Conservation (phyloP, 2,888 invertebrate species). For the Leptinotarsa tumamoca region DNA sequence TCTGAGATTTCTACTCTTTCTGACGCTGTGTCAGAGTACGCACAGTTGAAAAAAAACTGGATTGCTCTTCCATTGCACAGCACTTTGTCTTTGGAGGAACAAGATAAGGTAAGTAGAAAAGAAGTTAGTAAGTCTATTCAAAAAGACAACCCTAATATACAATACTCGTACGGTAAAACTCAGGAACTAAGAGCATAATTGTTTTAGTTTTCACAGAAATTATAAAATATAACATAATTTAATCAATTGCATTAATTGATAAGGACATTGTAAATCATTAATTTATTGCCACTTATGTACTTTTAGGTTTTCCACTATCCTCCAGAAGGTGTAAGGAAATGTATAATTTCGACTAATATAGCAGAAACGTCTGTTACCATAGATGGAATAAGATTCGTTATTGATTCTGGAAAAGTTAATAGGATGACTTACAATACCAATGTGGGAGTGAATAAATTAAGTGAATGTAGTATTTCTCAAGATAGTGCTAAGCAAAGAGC, state of each 20-base stretch:
- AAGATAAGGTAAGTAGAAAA: slow-evolving; percentile 83
- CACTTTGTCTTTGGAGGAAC: slow-evolving; percentile 91
- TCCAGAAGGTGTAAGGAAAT: slow-evolving; percentile 94
- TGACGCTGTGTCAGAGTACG: slow-evolving; percentile 87
- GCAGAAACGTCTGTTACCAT: slow-evolving; percentile 99
- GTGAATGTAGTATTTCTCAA: slow-evolving; percentile 97
- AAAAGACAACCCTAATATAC: neutral
- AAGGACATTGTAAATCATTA: neutral
- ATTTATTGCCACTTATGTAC: neutral
- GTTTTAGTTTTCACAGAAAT: neutral
- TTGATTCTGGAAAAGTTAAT: slow-evolving; percentile 93
- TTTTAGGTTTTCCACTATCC: slow-evolving; percentile 83
- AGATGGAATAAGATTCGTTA: slow-evolving; percentile 96
- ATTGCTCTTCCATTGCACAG: slow-evolving; percentile 94
- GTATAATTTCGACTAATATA: slow-evolving; percentile 97
- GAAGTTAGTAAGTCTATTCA: neutral
- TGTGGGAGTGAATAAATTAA: slow-evolving; percentile 89
- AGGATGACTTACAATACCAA: slow-evolving; percentile 96
- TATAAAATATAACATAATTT: neutral
- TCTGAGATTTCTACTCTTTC: slow-evolving; percentile 90
- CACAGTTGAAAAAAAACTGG: slow-evolving; percentile 85
- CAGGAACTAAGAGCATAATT: too few relatives aligned
- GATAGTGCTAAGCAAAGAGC: slow-evolving; percentile 89
- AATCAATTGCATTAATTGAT: neutral
- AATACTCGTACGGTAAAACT: too few relatives aligned